A percentile compares a stretch with the other conserved stretches of the same genome.
Evolutionary conservation across 2,888 invertebrate genomes (phyloP).

Genomic region (Thumatha senex): DNA sequence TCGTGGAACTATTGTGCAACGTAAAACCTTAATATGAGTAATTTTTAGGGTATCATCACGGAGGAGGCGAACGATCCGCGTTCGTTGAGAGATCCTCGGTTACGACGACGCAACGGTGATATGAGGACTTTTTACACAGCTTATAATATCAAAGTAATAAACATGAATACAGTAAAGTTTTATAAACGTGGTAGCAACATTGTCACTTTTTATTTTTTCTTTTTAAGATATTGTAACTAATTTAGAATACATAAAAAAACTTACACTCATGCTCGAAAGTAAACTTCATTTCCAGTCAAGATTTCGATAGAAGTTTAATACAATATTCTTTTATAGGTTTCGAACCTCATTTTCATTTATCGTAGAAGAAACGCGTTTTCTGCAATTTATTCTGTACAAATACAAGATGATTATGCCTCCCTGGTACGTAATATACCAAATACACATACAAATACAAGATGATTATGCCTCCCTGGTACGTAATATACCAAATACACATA

Average conservation of each 20-base stretch:
- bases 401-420: background rate
- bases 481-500: slow-evolving; percentile 2
- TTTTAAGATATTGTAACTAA: too few relatives aligned
- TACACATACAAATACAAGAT: background rate
- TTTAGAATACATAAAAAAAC: too few relatives aligned
- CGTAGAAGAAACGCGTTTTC: too few relatives aligned
- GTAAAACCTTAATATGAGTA: slow-evolving; percentile 32
- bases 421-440: background rate
- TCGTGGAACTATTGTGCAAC: slow-evolving; percentile 25
- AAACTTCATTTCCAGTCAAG: too few relatives aligned
- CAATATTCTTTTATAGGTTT: too few relatives aligned
- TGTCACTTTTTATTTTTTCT: too few relatives aligned
- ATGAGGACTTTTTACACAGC: slow-evolving; percentile 34
- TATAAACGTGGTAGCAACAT: too few relatives aligned
- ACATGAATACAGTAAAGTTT: background rate
- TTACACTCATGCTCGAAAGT: too few relatives aligned
- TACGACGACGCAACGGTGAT: slow-evolving; percentile 20
- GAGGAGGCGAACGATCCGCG: slow-evolving; percentile 21
- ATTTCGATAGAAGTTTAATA: too few relatives aligned
- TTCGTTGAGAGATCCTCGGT: slow-evolving; percentile 11
- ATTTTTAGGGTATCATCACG: slow-evolving; percentile 34
- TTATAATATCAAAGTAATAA: slow-evolving; percentile 17
- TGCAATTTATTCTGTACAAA: too few relatives aligned
- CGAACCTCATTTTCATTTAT: too few relatives aligned
- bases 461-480: background rate